Evolutionary conservation across 2,797 vertebrate genomes (phyloP).

Genomic region (Triplophysa yarkandensis): DNA sequence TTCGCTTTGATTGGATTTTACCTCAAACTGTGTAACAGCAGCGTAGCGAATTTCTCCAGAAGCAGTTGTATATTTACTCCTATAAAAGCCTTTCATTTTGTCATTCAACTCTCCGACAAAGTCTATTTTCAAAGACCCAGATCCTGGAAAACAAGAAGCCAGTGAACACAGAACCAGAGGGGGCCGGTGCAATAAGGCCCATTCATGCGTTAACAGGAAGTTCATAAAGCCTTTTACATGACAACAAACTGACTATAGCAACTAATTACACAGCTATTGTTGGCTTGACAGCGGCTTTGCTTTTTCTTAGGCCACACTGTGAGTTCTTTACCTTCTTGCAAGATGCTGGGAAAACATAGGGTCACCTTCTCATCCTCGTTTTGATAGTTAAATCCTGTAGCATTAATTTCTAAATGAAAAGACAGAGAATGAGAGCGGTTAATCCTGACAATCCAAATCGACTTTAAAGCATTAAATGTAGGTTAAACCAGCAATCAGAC

Average conservation of each 20-base stretch:
- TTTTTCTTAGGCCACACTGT: not conserved
- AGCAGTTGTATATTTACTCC: constrained; percentile 91
- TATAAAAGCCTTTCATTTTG: constrained; percentile 99
- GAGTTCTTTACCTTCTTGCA: constrained; percentile 85
- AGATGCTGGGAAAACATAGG: constrained; percentile 90
- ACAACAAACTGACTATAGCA: constrained; percentile 39
- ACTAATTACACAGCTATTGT: constrained; percentile 37
- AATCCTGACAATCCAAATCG: constrained; percentile 3
- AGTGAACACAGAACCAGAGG: not conserved
- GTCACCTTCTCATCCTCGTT: constrained; percentile 99
- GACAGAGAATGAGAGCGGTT: constrained; percentile 31
- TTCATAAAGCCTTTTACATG: not conserved
- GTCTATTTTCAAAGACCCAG: constrained; percentile 92
- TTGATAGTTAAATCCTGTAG: constrained; percentile 98
- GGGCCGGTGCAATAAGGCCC: not conserved
- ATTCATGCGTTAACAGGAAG: constrained; percentile 26
- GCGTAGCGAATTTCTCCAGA: constrained; percentile 90
- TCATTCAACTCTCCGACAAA: constrained; percentile 98
- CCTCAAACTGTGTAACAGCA: constrained; percentile 98
- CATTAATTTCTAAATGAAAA: constrained; percentile 87
- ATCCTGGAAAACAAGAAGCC: constrained; percentile 74
- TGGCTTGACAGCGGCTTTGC: constrained; percentile 10
- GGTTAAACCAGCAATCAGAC: constrained; percentile 18
- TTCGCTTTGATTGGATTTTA: constrained; percentile 60
- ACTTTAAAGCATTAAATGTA: constrained; percentile 15